Conservation (phyloP, 64 coral and sea anemone species). For the Hydrozoanthus tunicans region DNA sequence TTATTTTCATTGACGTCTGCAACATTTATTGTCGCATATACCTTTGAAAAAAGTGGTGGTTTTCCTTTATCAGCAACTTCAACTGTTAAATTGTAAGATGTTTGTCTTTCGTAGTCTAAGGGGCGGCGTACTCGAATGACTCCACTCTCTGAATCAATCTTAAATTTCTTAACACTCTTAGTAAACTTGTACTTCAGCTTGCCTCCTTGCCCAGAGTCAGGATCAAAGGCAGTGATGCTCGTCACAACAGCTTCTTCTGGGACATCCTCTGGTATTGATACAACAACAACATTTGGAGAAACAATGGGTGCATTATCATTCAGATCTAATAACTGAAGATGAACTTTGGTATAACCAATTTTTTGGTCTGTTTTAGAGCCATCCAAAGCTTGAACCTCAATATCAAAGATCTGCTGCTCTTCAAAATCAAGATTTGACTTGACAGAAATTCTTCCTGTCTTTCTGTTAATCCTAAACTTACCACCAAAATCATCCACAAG, state of each 20-base stretch:
- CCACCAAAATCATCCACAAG: slow-evolving; percentile 77
- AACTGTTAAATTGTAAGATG: slow-evolving; percentile 74
- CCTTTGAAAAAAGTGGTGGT: slow-evolving; percentile 47
- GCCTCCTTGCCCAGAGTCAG: slow-evolving; percentile 26
- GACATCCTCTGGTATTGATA: slow-evolving; percentile 22
- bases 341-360: slow-evolving; percentile 22
- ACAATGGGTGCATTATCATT: slow-evolving; percentile 47
- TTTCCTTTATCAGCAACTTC: slow-evolving; percentile 67
- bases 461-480: slow-evolving; percentile 74
- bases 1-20: slow-evolving; percentile 90
- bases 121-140: slow-evolving; percentile 70
- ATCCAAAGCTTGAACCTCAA: slow-evolving; percentile 81
- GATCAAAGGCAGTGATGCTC: slow-evolving; percentile 47
- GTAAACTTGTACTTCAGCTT: slow-evolving; percentile 40
- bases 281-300: slow-evolving; percentile 21
- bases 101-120: slow-evolving; percentile 62
- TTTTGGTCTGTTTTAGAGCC: slow-evolving; percentile 36
- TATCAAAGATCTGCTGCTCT: slow-evolving; percentile 51
- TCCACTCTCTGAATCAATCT: slow-evolving; percentile 83
- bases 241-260: slow-evolving; percentile 27
- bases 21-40: slow-evolving; percentile 64
- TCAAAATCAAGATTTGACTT: slow-evolving; percentile 78
- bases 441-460: slow-evolving; percentile 67
- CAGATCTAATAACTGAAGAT: slow-evolving; percentile 28
- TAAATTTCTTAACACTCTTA: slow-evolving; percentile 63